Conservation (phyloP, 2,888 invertebrate species). For the Bembecia ichneumoniformis region DNA sequence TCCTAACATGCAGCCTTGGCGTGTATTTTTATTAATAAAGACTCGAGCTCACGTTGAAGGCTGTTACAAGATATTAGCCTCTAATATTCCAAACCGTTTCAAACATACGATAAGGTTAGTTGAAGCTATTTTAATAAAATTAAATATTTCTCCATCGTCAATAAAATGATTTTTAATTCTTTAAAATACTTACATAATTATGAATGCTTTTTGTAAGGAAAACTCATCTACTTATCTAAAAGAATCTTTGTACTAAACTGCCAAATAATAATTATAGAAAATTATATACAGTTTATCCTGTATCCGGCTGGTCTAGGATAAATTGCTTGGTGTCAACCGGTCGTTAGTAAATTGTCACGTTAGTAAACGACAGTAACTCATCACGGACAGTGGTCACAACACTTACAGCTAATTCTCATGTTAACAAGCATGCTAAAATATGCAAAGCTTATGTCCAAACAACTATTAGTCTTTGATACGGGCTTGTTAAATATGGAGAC, state of each 20-base stretch:
- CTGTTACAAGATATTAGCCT: slow-evolving; percentile 4
- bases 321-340: not conserved
- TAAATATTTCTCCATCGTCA: too few species aligned
- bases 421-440: slow-evolving; percentile 48
- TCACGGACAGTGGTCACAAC: slow-evolving; percentile 9
- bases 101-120: too few species aligned
- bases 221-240: too few species aligned
- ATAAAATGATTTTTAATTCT: too few species aligned
- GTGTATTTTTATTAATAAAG: slow-evolving; percentile 63
- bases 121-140: too few species aligned
- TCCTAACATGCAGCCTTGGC: slow-evolving; percentile 33
- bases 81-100: too few species aligned
- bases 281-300: too few species aligned
- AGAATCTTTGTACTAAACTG: too few species aligned
- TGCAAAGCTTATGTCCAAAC: slow-evolving; percentile 59
- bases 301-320: not conserved
- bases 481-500: slow-evolving; percentile 19
- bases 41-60: slow-evolving; percentile 34
- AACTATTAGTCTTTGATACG: slow-evolving; percentile 50
- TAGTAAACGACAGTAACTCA: slow-evolving; percentile 27
- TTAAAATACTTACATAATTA: too few species aligned
- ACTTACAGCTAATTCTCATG: slow-evolving; percentile 9
- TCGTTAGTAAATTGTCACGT: slow-evolving; percentile 12
- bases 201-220: too few species aligned
- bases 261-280: too few species aligned